These are phyloP conservation scores for Aproaerema taeniolella DNA, from an alignment of 2,888 invertebrate genomes.

Conservation along the genomic window DNA sequence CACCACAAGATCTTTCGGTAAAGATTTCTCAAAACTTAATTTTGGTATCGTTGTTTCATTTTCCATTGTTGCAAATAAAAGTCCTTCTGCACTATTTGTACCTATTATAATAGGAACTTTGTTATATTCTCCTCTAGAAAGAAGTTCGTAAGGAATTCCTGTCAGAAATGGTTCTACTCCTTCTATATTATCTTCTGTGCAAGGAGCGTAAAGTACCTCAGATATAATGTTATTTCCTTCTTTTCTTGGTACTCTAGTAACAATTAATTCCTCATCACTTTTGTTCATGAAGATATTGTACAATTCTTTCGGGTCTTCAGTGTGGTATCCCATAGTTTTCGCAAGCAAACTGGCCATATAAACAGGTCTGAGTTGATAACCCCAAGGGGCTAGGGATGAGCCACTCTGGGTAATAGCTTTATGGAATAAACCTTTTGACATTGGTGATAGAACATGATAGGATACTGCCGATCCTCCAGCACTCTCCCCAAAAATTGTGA, in stretches of 20 bases:
- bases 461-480: slow-evolving; percentile 57
- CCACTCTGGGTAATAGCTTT: slow-evolving; percentile 61
- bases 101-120: slow-evolving; percentile 60
- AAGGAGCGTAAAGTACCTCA: slow-evolving; percentile 50
- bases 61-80: slow-evolving; percentile 42
- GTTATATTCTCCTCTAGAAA: slow-evolving; percentile 42
- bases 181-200: slow-evolving; percentile 44
- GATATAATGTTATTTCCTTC: slow-evolving; percentile 40
- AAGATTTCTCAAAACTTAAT: slow-evolving; percentile 39
- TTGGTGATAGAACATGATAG: slow-evolving; percentile 49
- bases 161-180: slow-evolving; percentile 54
- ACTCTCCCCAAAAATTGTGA: slow-evolving; percentile 60
- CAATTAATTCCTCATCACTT: slow-evolving; percentile 42
- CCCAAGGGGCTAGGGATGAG: slow-evolving; percentile 50
- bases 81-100: slow-evolving; percentile 45
- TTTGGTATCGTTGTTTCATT: slow-evolving; percentile 37
- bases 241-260: slow-evolving; percentile 45
- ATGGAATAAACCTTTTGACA: slow-evolving; percentile 58
- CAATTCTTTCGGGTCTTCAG: slow-evolving; percentile 43
- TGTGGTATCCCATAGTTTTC: slow-evolving; percentile 42
- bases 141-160: slow-evolving; percentile 40
- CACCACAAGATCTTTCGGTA: slow-evolving; percentile 52
- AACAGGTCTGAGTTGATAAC: slow-evolving; percentile 47
- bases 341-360: slow-evolving; percentile 48
- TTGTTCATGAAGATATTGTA: slow-evolving; percentile 45